Evolutionary conservation across 2,113 vertebrate species (phyloP).

Genomic region (Merops nubicus): DNA sequence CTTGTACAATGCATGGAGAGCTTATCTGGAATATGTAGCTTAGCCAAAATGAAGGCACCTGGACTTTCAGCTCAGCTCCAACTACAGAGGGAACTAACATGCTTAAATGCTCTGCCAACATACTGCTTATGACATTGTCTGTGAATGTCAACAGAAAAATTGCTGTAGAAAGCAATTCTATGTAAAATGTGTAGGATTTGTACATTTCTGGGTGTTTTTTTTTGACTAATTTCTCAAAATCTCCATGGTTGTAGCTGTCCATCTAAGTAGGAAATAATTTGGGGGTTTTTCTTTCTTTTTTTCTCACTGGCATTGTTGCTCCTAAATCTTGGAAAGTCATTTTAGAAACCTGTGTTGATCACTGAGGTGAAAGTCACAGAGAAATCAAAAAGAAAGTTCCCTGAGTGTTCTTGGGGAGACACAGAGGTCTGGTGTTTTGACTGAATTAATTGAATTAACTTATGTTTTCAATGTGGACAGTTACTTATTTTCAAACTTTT

Average conservation of each 20-base stretch:
- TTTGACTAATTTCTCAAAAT: neutral
- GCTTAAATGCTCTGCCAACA: neutral
- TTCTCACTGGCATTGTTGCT: neutral
- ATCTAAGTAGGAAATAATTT: neutral
- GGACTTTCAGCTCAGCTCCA: neutral
- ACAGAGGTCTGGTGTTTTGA: neutral
- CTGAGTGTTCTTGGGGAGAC: neutral
- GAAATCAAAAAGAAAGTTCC: neutral
- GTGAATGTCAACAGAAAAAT: neutral
- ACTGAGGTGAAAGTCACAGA: neutral
- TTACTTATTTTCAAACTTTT: neutral
- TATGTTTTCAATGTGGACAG: neutral
- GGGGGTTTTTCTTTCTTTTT: too few relatives aligned
- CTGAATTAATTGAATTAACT: neutral
- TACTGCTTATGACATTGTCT: neutral
- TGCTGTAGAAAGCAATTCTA: neutral
- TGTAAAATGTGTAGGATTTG: neutral
- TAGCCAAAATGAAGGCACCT: neutral
- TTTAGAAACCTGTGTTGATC: too few relatives aligned
- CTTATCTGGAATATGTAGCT: neutral
- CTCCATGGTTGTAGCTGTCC: neutral
- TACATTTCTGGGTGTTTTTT: neutral
- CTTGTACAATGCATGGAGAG: neutral
- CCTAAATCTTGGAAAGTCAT: too few relatives aligned
- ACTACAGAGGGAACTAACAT: neutral